Evolutionary conservation across 2,888 invertebrate species (phyloP).

Genomic region (Synanthedon formicaeformis): DNA sequence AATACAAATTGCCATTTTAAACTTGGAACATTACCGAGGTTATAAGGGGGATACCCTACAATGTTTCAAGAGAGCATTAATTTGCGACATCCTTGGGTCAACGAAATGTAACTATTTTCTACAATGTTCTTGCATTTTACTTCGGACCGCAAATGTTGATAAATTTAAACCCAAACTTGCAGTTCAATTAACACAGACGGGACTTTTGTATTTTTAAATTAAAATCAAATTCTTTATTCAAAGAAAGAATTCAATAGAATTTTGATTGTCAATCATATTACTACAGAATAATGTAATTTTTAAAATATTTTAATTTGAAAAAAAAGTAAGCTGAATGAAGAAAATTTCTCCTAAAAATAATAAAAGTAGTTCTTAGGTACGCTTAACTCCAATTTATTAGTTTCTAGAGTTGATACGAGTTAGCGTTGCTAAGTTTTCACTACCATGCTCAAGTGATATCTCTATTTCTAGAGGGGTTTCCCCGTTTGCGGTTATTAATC

Average conservation of each 20-base stretch:
- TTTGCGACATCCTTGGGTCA: conserved; percentile 11
- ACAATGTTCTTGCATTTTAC: not conserved
- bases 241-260: no score
- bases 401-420: conserved; percentile 37
- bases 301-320: no score
- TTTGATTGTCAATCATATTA: no score
- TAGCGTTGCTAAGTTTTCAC: conserved; percentile 65
- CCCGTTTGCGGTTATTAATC: conserved; percentile 45
- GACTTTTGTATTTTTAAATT: no score
- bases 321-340: no score
- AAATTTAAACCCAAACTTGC: no score
- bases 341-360: no score
- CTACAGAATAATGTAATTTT: no score
- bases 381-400: not conserved
- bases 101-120: conserved; percentile 3
- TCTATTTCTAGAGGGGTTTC: conserved; percentile 51
- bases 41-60: conserved; percentile 3
- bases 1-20: not conserved
- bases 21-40: not conserved
- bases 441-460: conserved; percentile 46
- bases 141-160: no score
- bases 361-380: no score
- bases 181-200: no score
- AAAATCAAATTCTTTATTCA: no score
- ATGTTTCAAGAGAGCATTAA: conserved; percentile 14